phyloP scores from a whole-genome alignment of 2,113 vertebrate genomes.

The human (Homo sapiens) region DNA sequence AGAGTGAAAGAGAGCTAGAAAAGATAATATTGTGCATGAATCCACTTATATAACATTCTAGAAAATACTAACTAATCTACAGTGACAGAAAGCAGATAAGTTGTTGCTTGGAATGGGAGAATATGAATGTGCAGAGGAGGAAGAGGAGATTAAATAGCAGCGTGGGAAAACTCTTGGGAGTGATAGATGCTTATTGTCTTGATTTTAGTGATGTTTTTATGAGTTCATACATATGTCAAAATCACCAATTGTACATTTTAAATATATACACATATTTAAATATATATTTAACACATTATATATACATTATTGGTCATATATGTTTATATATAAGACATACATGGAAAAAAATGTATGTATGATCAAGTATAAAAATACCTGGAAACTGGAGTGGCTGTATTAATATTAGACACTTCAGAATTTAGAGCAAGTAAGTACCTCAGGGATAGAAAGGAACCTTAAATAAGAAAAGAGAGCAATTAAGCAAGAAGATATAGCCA shows the following conservation, averaged over 20 bases:
- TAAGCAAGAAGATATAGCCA: not conserved
- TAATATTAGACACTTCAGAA: not conserved
- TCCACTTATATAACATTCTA: not conserved
- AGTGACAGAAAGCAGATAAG: not conserved
- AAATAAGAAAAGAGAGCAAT: not conserved
- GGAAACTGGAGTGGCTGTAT: not conserved
- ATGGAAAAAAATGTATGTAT: not conserved
- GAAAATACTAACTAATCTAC: not conserved
- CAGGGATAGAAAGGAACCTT: not conserved
- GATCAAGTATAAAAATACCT: not conserved
- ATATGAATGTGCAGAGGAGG: not conserved
- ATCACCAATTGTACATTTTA: not conserved
- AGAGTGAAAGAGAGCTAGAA: not conserved
- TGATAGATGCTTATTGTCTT: not conserved
- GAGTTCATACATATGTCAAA: not conserved
- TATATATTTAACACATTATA: not conserved
- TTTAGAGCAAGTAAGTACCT: not conserved
- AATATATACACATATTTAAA: not conserved
- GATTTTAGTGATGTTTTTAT: not conserved
- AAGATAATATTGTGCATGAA: not conserved
- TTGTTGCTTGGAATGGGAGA: not conserved
- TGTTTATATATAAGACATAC: no score
- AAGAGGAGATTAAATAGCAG: not conserved
- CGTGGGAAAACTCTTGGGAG: not conserved
- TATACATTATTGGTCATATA: no score